Base-by-base conservation (phyloP, 1,140 invertebrate genomes). In the Drosophila rhopaloa region DNA sequence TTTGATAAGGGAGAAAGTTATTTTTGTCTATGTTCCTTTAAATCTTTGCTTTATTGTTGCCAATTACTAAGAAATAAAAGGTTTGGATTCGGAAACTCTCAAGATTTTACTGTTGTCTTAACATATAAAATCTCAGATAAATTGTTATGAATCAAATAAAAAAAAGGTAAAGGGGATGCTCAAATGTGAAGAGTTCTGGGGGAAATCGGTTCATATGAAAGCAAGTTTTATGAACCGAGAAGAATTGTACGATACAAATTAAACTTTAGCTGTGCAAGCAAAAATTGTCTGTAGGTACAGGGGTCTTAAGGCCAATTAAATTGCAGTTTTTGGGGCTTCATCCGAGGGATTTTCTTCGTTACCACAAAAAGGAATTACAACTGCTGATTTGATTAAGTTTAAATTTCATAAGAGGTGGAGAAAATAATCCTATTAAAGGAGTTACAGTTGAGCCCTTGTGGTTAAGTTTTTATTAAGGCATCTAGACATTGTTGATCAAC, bases 241-340 rank as follows among this genome's bases (percentile, higher is more conserved):
- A 54, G 37, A 58, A 53, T 58, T 72, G 44, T 48, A 41, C 70
- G 67, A 71, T 71, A 37, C 67, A 41, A 71, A 57, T 71, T 35
- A 70, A 71, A 70, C 67, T 71, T 71, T 41, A 70, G 67, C 65
- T 9, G n/a, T 13, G 35, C 32, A n/a, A 50, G 65, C 67, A 37
- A 8, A 70, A 57, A 57, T 5, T 16, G 32, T 24, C 14, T 29
- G 37, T 2, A 8, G 6, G 6, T 8, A 8, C 4, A 16, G 27
- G 51, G 32, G 13, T 48, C 24, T 40, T 43, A 47, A 11, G 19
- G 35, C 35, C 63, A 35, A 71, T 71, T 37, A 48, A 71, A 68
- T 19, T 60, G 60, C 48, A 40, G 63, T 54, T 47, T 56, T 32
- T 38, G 16, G 9, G 10, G 35, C 19, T 19, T 13, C 7, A 67